Percentiles rank a stretch among this genome's conserved stretches.
These are phyloP conservation scores for Labeo calbasu DNA, from an alignment of 2,797 vertebrate species.

Conservation along the genomic window DNA sequence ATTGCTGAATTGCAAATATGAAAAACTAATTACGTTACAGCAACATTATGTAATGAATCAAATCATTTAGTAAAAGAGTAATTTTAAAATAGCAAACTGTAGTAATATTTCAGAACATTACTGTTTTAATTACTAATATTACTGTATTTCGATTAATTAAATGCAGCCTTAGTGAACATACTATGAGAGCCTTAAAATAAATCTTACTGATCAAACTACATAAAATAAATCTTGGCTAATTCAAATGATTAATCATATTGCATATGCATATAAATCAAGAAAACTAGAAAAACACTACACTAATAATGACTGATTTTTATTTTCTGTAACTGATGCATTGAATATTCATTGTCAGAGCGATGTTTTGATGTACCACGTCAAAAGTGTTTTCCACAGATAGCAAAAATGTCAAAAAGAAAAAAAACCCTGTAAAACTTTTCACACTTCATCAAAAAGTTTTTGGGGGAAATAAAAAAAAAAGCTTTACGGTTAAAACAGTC, in stretches of 20 bases:
- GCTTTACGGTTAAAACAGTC: conserved; percentile 1
- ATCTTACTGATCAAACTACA: not conserved
- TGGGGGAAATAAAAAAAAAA: not conserved
- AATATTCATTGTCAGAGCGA: not conserved
- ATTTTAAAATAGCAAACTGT: not conserved
- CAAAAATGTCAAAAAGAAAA: not conserved
- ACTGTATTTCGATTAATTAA: not conserved
- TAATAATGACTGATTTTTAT: not conserved
- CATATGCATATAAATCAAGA: not conserved
- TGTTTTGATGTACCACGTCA: not conserved
- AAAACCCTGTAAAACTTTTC: not conserved
- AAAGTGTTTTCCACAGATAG: not conserved
- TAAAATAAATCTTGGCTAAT: not conserved
- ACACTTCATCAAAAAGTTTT: not conserved
- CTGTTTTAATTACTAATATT: not conserved
- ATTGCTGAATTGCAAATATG: not conserved
- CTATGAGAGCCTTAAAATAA: not conserved
- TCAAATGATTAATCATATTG: not conserved
- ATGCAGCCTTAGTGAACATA: not conserved
- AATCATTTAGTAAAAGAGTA: too few relatives aligned
- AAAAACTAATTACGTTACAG: not conserved
- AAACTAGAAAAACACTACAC: not conserved
- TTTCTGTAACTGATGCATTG: not conserved
- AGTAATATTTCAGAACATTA: not conserved
- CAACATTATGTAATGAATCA: not conserved